Base-by-base conservation (phyloP, 2,113 vertebrate genomes). In the Phalacrocorax brasilianus region DNA sequence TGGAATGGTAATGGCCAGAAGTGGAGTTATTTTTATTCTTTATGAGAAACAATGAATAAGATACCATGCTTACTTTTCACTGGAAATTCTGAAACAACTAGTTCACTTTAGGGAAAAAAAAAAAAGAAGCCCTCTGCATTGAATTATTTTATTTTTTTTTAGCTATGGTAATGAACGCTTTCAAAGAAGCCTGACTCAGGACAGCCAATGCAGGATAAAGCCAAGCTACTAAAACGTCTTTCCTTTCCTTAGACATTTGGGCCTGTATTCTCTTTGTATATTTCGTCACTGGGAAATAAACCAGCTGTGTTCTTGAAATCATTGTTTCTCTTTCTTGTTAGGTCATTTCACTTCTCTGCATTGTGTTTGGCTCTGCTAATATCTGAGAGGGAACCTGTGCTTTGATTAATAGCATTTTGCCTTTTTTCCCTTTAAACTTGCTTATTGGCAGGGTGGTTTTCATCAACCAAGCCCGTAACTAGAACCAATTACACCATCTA, bases 1-100 rank as follows among this genome's bases (percentile, higher is more conserved):
- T 74, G 75, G 58, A 84, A 86, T 97, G 97, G 98, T 98, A 96
- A 97, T 97, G 97, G 79, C 93, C 97, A 97, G 98, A 95, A 96
- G 42, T 81, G 28, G 40, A 91, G 94, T 89, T 97, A 95, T 97
- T 97, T 98, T 97, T 97, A 94, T 96, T 91, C 93, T 91, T 92
- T 94, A 89, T 90, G 88, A 95, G 91, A 97, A 96, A 96, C 45
- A 93, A 88, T 78, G 91, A 96, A 97, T 63, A 93, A 93, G 47
- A 89, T 19, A 80, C 9, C 8, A n/a, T 80, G 38, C 32, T 94
- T 95, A 73, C 27, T 89, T 94, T 94, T 87, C 80, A 66, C 47
- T 92, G 89, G 93, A 96, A 96, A 91, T 92, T 96, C 81, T 94
- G 81, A 92, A 94, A 88, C 45, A 75, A 91, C 16, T 32, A 66